A percentile compares a stretch with the other conserved stretches of the same genome.
Evolutionary conservation across 2,797 vertebrate genomes (phyloP).

Genomic region (Chrosomus eos): DNA sequence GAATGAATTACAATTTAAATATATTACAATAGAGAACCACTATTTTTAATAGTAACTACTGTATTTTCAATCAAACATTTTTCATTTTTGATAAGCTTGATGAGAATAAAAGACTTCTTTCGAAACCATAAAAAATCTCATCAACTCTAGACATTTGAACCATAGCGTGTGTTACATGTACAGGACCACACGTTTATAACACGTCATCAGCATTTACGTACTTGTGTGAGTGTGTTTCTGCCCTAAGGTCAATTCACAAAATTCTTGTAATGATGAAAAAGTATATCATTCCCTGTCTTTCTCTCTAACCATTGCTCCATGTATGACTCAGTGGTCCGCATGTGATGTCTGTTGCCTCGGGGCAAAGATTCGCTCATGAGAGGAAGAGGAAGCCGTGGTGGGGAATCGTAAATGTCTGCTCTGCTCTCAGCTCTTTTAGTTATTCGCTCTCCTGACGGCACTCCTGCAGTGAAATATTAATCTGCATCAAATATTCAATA

Average conservation of each 20-base stretch:
- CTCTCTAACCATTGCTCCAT: not conserved
- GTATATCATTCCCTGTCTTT: not conserved
- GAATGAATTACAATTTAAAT: too few relatives aligned
- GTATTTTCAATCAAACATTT: too few relatives aligned
- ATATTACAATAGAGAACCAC: too few relatives aligned
- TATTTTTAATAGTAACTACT: not conserved
- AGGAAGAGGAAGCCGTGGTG: not conserved
- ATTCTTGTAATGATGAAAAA: slow-evolving; percentile 8
- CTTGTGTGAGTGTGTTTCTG: not conserved
- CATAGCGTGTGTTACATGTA: too few relatives aligned
- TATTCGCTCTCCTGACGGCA: slow-evolving; percentile 27
- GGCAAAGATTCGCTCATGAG: slow-evolving; percentile 28
- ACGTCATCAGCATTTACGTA: not conserved
- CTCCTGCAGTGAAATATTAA: slow-evolving; percentile 71
- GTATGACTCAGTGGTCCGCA: slow-evolving; percentile 28
- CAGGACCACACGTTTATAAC: not conserved
- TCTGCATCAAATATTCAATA: slow-evolving; percentile 70
- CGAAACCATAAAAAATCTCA: not conserved
- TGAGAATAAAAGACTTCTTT: not conserved
- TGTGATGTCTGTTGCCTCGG: slow-evolving; percentile 33
- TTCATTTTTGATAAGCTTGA: not conserved
- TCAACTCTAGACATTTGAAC: too few relatives aligned
- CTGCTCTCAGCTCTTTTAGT: not conserved
- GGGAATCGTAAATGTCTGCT: slow-evolving; percentile 33
- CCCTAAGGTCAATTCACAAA: not conserved